Conservation (phyloP, 2,888 invertebrate genomes). For the Lasioglossum pauxillum region DNA sequence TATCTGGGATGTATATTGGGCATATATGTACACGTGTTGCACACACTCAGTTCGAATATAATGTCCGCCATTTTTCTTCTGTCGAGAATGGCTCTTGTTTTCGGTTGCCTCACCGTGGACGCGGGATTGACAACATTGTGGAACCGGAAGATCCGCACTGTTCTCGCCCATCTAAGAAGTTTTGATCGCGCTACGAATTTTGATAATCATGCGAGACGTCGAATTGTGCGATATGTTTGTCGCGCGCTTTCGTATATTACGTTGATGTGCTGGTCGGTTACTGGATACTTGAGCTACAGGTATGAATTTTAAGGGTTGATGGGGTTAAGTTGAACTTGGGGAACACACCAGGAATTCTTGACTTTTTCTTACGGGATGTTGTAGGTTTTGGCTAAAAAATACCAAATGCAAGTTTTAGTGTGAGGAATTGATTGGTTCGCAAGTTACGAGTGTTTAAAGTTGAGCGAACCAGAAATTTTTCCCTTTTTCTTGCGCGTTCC, state of each 20-base stretch:
- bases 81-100: constrained; percentile 60
- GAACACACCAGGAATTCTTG: no score
- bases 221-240: constrained; percentile 31
- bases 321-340: no score
- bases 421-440: no score
- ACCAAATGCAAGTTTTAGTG: no score
- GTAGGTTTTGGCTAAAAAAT: no score
- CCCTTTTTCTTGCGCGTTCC: no score
- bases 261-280: constrained; percentile 60
- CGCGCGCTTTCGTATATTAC: constrained; percentile 28
- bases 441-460: no score
- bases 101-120: constrained; percentile 65
- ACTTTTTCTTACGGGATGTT: no score
- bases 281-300: constrained; percentile 69
- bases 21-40: constrained; percentile 56
- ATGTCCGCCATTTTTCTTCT: constrained; percentile 57
- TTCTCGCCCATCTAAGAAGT: constrained; percentile 60
- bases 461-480: no score
- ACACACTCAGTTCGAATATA: constrained; percentile 25
- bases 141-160: constrained; percentile 64
- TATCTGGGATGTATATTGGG: constrained; percentile 35
- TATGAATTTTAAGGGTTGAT: constrained; percentile 37
- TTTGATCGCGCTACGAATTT: constrained; percentile 66
- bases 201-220: background rate
- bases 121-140: constrained; percentile 54